Evolutionary conservation across 2,888 invertebrate genomes (phyloP).

Genomic region (Gymnocheta viridis): DNA sequence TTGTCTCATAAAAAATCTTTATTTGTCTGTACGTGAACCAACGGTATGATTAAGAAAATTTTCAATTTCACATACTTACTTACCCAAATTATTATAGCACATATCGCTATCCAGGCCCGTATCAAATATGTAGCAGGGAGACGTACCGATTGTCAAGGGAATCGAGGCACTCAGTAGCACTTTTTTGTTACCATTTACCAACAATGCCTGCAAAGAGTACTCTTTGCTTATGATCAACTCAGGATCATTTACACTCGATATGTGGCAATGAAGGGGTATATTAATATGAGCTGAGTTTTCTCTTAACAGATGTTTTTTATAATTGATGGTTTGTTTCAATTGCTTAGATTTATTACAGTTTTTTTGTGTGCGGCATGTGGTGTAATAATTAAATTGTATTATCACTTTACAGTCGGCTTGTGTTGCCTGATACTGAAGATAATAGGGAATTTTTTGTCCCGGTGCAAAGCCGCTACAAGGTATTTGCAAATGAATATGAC

Average conservation of each 20-base stretch:
- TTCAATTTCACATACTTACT: no score
- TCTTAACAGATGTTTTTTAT: constrained; percentile 27
- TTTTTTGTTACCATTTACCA: constrained; percentile 42
- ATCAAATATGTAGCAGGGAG: constrained; percentile 36
- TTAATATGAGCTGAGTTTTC: constrained; percentile 24
- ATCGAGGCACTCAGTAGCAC: neutral
- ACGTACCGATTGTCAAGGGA: constrained; percentile 57
- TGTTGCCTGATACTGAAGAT: constrained; percentile 8
- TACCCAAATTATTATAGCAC: constrained; percentile 62
- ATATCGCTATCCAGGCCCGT: neutral
- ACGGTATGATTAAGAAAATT: no score
- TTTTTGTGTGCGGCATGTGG: constrained; percentile 25
- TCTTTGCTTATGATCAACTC: constrained; percentile 23
- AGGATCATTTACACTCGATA: neutral
- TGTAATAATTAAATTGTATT: constrained; percentile 56
- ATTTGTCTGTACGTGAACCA: no score
- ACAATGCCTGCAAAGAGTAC: constrained; percentile 43
- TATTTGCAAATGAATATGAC: constrained; percentile 32
- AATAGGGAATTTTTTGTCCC: constrained; percentile 59
- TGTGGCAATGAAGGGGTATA: constrained; percentile 45
- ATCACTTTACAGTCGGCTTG: constrained; percentile 51
- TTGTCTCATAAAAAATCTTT: no score
- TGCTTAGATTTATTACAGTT: constrained; percentile 23
- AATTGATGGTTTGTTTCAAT: constrained; percentile 48
- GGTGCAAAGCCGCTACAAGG: constrained; percentile 63